Evolutionary conservation across 2,888 invertebrate genomes (phyloP), one percentile per base, ranked within the genome.

Genomic region (Chloromyia formosa): DNA sequence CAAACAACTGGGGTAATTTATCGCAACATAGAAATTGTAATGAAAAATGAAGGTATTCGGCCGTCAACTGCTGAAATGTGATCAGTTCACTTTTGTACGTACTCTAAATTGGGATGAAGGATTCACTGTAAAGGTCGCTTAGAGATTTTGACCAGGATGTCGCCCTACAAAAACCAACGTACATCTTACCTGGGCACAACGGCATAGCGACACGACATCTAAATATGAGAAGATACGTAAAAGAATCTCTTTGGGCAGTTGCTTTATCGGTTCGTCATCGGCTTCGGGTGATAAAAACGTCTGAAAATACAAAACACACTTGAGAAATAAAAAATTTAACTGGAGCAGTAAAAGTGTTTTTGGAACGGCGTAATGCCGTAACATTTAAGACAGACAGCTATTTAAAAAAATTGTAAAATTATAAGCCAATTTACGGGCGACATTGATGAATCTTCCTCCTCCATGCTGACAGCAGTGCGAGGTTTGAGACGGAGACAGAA

Each of bases 171-270:
- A n/a, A n/a, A n/a, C n/a, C n/a, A n/a, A n/a, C n/a, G n/a, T n/a
- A n/a, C n/a, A n/a, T n/a, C 87, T 88, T 79, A 93, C 94, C 89
- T 97, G 96, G 78, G 97, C 97, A 89, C 97, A 97, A 80, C 97
- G 90, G 84, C 98, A 98, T 79, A 98, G 87, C 14, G 97, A 95
- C 42, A 97, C 94, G 66, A 98, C 96, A 85, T 98, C 98, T 84
- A 98, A 88, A 84, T 96, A 98, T 45, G 98, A 98, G 82, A 97
- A 93, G 83, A 97, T 95, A 84, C 96, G 91, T 81, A 98, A 89
- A 76, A 98, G 88, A 80, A 98, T 89, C 88, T 99, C 98, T 86
- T 98, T 97, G 73, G 98, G 98, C 84, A 99, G 90, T 87, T 96
- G 97, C 81, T 84, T 84, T 80, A 85, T 85, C 80, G 83, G 84